Base-by-base conservation (phyloP, 2,888 invertebrate genomes). In the Gryllus longicercus region DNA sequence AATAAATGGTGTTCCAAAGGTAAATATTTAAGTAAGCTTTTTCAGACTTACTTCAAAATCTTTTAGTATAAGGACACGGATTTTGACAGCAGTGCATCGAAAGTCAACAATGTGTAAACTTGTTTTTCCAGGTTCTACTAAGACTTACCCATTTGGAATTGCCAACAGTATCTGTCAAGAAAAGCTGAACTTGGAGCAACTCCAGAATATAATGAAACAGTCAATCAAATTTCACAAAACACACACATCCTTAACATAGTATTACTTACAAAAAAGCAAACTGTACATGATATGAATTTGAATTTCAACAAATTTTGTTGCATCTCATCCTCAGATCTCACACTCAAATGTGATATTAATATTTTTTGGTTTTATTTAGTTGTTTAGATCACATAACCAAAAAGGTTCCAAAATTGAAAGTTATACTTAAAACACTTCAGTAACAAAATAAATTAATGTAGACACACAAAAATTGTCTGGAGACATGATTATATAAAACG, bases 201-300 rank as follows among this genome's bases (percentile, higher is more conserved):
- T 38, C 38, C 38, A 38, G 38, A 38, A 38, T 63, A n/a, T 14
- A 14, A 63, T 63, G 63, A 63, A 63, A 63, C 63, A 63, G n/a
- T 63, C 63, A 63, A 63, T 63, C 63, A 63, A 63, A 14, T n/a
- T 18, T 63, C 63, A 18, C 63, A 16, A 63, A 63, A 63, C 11
- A 1, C 63, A 63, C n/a, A 63, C 63, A 18, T 63, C 63, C 63
- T 63, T 63, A 63, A n/a, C 14, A 63, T n/a, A 63, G 63, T 63
- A 63, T 63, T 63, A 63, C n/a, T 63, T 63, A 63, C 63, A 63
- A 63, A 63, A 63, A 14, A 63, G 63, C 63, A 18, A 63, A 63
- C 63, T 63, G 63, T 63, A 63, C 63, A 63, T 63, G 63, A 63
- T 63, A 63, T 63, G 63, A 63, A 63, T 63, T 18, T 63, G 63